phyloP scores from a whole-genome alignment of 2,113 vertebrate species.

The Gymnogyps californianus region DNA sequence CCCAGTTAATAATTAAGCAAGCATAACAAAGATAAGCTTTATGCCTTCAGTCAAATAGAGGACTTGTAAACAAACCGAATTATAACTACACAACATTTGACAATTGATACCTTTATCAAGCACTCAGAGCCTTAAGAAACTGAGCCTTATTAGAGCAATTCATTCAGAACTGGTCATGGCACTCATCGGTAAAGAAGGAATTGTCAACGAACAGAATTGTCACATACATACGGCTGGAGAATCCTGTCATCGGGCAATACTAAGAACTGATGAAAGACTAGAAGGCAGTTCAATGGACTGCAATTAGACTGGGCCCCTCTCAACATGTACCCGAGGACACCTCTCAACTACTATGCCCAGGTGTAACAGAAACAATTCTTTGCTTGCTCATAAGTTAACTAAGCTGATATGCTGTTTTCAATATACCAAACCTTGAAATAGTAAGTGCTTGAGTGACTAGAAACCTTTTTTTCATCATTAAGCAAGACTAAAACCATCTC shows the following conservation, averaged over 20 bases:
- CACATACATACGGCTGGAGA: neutral
- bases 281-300: neutral
- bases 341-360: neutral
- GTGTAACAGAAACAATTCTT: neutral
- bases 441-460: neutral
- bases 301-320: neutral
- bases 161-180: neutral
- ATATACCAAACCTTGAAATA: neutral
- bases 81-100: neutral
- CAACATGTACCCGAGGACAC: neutral
- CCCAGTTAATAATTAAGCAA: neutral
- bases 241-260: no score
- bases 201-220: neutral
- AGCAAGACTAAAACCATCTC: neutral
- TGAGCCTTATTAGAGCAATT: neutral
- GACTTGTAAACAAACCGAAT: neutral
- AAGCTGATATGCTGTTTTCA: neutral
- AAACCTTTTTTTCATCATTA: neutral
- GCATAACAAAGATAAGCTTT: neutral
- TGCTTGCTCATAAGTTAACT: neutral
- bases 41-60: neutral
- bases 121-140: neutral
- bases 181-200: neutral
- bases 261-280: neutral
- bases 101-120: neutral